Percentiles rank a stretch among this genome's conserved stretches.
Evolutionary conservation across 2,888 invertebrate species (phyloP).

Genomic region (Theretra japonica): DNA sequence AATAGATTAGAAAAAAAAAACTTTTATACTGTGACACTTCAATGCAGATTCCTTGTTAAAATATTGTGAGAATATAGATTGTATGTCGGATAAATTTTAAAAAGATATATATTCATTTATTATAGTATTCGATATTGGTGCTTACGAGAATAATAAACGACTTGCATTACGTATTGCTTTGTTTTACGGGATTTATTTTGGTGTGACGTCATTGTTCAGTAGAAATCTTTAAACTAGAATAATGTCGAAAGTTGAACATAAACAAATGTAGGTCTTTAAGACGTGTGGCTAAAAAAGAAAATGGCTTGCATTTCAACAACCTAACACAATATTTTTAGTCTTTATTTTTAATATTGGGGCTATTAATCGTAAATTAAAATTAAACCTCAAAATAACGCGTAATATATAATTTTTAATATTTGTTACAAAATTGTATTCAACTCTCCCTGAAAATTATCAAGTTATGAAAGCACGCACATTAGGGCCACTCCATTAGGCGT

Average conservation of each 20-base stretch:
- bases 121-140: conserved; percentile 67
- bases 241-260: too few relatives aligned
- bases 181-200: conserved; percentile 31
- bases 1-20: conserved; percentile 3
- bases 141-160: conserved; percentile 64
- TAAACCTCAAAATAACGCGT: too few relatives aligned
- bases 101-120: conserved; percentile 33
- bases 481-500: background rate
- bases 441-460: too few relatives aligned
- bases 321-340: too few relatives aligned
- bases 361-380: too few relatives aligned
- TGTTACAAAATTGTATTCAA: background rate
- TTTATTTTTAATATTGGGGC: too few relatives aligned
- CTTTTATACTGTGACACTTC: conserved; percentile 20
- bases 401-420: background rate
- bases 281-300: too few relatives aligned
- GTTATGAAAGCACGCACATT: background rate
- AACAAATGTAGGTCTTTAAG: too few relatives aligned
- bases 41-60: conserved; percentile 10
- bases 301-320: too few relatives aligned
- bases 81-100: conserved; percentile 25
- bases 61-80: conserved; percentile 14
- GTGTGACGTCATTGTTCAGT: background rate
- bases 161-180: conserved; percentile 45
- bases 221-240: too few relatives aligned